Conservation (phyloP, 2,797 vertebrate genomes). For the Sebastes umbrosus region DNA sequence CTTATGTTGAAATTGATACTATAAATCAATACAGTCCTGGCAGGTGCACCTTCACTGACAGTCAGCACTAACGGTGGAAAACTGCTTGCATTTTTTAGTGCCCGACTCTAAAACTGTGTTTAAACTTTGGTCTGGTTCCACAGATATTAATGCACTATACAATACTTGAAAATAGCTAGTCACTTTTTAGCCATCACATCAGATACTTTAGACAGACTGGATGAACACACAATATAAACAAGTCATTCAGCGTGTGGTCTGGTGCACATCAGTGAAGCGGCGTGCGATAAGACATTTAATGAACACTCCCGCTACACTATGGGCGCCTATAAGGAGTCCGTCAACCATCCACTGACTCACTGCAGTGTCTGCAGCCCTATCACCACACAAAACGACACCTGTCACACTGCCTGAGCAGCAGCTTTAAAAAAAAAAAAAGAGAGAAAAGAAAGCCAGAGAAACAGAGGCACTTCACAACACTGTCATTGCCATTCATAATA, state of each 20-base stretch:
- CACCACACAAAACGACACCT: slow-evolving; percentile 72
- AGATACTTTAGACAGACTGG: neutral
- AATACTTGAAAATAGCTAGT: neutral
- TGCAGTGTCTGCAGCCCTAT: slow-evolving; percentile 51
- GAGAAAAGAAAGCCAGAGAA: slow-evolving; percentile 78
- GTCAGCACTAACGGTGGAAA: neutral
- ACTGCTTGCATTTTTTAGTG: neutral
- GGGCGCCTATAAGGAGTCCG: slow-evolving; percentile 31
- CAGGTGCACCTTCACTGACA: neutral
- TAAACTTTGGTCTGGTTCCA: neutral
- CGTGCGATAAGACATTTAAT: slow-evolving; percentile 26
- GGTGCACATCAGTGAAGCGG: slow-evolving; percentile 16
- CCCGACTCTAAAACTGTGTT: neutral
- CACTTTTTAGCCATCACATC: neutral
- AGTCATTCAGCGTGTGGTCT: slow-evolving; percentile 4
- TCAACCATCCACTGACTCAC: slow-evolving; percentile 46
- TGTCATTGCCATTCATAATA: slow-evolving; percentile 99
- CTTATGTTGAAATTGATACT: neutral
- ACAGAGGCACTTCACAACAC: slow-evolving; percentile 98
- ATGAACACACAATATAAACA: slow-evolving; percentile 41
- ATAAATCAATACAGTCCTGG: neutral
- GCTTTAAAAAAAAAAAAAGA: slow-evolving; percentile 30
- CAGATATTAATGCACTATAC: neutral
- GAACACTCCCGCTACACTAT: slow-evolving; percentile 29
- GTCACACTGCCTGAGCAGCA: slow-evolving; percentile 82